These are phyloP conservation scores for Spinus olivaceus DNA, from an alignment of 2,797 vertebrate species.

Conservation along the genomic window DNA sequence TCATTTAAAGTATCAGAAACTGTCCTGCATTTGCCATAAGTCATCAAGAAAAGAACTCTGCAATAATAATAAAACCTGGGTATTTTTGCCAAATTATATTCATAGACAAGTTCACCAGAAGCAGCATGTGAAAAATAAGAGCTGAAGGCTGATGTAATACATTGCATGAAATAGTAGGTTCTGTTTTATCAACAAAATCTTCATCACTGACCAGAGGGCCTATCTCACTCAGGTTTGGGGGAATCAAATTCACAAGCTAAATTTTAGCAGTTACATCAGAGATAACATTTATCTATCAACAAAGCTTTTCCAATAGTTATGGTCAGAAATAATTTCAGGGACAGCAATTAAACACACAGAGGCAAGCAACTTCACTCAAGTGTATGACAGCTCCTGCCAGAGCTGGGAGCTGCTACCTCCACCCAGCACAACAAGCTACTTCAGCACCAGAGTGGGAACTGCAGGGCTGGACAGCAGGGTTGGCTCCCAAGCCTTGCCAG, in stretches of 20 bases:
- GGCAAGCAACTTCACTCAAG: neutral
- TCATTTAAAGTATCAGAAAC: constrained; percentile 14
- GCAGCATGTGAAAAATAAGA: neutral
- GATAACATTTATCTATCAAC: neutral
- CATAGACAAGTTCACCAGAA: neutral
- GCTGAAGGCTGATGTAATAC: neutral
- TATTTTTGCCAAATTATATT: neutral
- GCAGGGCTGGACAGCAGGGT: neutral
- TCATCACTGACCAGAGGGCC: neutral
- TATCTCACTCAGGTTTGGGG: neutral
- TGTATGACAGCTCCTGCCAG: neutral
- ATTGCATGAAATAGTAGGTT: neutral
- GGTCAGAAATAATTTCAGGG: neutral
- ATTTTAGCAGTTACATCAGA: neutral
- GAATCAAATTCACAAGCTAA: neutral
- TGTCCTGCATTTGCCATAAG: neutral
- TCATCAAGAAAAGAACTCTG: neutral
- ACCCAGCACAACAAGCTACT: neutral
- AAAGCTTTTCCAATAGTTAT: neutral
- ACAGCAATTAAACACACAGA: neutral
- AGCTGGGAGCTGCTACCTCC: neutral
- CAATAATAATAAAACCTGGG: neutral
- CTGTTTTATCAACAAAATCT: neutral
- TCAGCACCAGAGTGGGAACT: accelerated
- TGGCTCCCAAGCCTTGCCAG: neutral